A percentile compares a stretch with the other conserved stretches of the same genome.
These are phyloP conservation scores for human (Homo sapiens) DNA, from an alignment of 2,113 vertebrate species.

Conservation along the genomic window DNA sequence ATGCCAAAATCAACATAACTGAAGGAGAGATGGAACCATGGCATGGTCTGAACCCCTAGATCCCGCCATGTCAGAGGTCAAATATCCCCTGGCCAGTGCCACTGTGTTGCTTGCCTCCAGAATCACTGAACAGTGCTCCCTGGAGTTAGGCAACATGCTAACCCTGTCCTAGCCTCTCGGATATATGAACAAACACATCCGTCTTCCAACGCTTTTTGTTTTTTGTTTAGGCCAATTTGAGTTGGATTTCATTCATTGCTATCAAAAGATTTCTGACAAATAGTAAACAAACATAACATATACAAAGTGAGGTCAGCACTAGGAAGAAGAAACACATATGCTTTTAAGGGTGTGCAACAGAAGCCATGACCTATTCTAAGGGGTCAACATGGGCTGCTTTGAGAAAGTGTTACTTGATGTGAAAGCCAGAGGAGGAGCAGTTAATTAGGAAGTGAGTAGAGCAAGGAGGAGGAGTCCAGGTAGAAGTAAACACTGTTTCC, in stretches of 20 bases:
- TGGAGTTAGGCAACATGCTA: neutral
- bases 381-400: neutral
- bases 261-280: neutral
- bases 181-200: neutral
- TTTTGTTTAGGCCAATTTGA: neutral
- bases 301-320: neutral
- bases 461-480: neutral
- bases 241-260: neutral
- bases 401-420: neutral
- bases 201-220: neutral
- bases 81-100: neutral
- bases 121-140: neutral
- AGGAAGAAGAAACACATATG: neutral
- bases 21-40: neutral
- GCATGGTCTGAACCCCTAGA: neutral
- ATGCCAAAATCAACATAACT: neutral
- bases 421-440: neutral
- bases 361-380: neutral
- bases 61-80: neutral
- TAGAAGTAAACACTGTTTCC: neutral
- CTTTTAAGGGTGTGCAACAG: neutral
- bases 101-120: neutral
- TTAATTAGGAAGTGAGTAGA: neutral
- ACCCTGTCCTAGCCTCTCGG: neutral
- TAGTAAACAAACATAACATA: neutral